A percentile compares a stretch with the other conserved stretches of the same genome.
Conservation (phyloP, 2,888 invertebrate genomes). For the Imbricaverruca yamaguchii region DNA sequence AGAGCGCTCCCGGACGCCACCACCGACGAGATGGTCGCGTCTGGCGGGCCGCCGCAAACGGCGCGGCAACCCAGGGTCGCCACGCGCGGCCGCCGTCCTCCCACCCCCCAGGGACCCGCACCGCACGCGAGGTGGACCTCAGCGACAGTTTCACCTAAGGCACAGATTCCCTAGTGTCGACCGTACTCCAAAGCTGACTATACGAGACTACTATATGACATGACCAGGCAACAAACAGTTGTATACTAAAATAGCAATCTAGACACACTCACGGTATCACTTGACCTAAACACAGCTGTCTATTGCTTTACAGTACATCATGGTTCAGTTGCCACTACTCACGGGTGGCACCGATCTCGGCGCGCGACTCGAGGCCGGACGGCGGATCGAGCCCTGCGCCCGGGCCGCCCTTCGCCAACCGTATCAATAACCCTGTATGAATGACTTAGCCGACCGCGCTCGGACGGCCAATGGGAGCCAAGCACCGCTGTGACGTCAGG, state of each 20-base stretch:
- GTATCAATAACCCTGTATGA: constrained; percentile 17
- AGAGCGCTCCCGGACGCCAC: neutral
- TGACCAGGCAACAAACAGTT: constrained; percentile 10
- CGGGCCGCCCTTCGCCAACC: neutral
- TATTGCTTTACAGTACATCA: constrained; percentile 19
- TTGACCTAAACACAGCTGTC: constrained; percentile 16
- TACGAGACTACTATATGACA: constrained; percentile 8
- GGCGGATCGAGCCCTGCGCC: neutral
- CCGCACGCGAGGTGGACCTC: neutral
- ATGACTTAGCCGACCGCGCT: neutral
- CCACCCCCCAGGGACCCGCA: neutral
- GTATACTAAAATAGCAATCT: constrained; percentile 21
- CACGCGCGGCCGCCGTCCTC: neutral
- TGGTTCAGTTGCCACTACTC: neutral
- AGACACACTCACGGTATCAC: constrained; percentile 11
- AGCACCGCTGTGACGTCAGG: neutral
- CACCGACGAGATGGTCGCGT: neutral
- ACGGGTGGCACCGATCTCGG: neutral
- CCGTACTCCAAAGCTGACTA: constrained; percentile 12
- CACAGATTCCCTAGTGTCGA: constrained; percentile 18
- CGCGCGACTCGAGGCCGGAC: neutral
- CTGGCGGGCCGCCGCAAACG: neutral
- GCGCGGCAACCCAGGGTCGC: neutral
- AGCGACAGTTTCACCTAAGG: constrained; percentile 11
- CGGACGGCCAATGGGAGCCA: neutral